These are phyloP conservation scores for Scyliorhinus canicula DNA, from an alignment of 2,797 vertebrate species.

Conservation along the genomic window DNA sequence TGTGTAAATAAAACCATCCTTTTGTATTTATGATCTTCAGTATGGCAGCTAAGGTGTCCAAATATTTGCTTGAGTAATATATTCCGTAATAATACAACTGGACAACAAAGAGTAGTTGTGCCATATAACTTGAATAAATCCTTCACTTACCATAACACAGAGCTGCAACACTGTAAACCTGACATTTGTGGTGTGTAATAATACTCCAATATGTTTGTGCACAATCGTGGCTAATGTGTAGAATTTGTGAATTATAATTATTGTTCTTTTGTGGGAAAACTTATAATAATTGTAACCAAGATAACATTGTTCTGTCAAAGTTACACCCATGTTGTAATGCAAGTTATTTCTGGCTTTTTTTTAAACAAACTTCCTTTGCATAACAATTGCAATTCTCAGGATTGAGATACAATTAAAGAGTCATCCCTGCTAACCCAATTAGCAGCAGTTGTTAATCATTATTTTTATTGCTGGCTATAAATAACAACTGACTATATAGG, in stretches of 20 bases:
- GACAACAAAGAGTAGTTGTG: background rate
- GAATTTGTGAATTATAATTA: background rate
- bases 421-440: background rate
- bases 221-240: background rate
- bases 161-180: background rate
- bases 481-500: background rate
- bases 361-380: background rate
- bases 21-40: slow-evolving; percentile 25
- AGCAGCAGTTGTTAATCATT: background rate
- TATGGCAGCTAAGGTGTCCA: background rate
- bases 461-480: slow-evolving; percentile 10
- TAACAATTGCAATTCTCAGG: background rate
- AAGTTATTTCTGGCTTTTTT: background rate
- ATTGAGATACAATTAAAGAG: background rate
- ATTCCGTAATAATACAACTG: background rate
- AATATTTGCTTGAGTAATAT: background rate
- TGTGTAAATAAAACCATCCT: background rate
- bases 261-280: background rate
- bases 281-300: background rate
- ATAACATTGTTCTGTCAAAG: background rate
- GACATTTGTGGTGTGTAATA: slow-evolving; percentile 9
- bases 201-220: slow-evolving; percentile 7
- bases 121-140: background rate
- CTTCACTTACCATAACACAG: background rate
- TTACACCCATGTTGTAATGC: slow-evolving; percentile 9